A percentile compares a stretch with the other conserved stretches of the same genome.
Evolutionary conservation across 2,113 vertebrate genomes (phyloP).

Genomic region (Boulengeromyrus knoepffleri): DNA sequence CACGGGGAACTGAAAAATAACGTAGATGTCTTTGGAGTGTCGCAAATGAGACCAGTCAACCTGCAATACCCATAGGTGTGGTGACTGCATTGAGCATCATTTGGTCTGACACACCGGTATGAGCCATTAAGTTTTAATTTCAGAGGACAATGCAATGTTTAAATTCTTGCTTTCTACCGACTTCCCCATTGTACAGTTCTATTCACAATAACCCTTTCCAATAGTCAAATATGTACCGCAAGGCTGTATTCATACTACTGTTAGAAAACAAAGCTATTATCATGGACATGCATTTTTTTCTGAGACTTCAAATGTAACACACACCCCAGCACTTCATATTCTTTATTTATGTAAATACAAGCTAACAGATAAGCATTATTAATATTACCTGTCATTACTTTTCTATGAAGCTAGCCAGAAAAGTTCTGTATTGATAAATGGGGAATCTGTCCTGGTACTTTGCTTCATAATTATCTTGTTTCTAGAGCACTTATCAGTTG

Average conservation of each 20-base stretch:
- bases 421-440: not conserved
- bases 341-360: not conserved
- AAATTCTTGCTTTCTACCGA: not conserved
- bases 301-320: not conserved
- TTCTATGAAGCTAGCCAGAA: not conserved
- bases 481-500: not conserved
- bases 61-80: not conserved
- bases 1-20: not conserved
- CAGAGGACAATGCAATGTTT: not conserved
- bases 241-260: not conserved
- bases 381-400: not conserved
- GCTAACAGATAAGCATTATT: not conserved
- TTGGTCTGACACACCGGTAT: not conserved
- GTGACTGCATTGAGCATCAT: not conserved
- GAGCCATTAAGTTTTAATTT: not conserved
- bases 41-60: not conserved
- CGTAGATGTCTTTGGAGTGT: not conserved
- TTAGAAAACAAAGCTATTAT: not conserved
- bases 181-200: not conserved
- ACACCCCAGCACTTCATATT: not conserved
- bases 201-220: not conserved
- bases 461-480: not conserved
- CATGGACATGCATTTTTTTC: not conserved
- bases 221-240: not conserved
- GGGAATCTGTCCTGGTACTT: conserved; percentile 2